phyloP scores from a whole-genome alignment of 1,140 invertebrate species.

The Nymphalis io region DNA sequence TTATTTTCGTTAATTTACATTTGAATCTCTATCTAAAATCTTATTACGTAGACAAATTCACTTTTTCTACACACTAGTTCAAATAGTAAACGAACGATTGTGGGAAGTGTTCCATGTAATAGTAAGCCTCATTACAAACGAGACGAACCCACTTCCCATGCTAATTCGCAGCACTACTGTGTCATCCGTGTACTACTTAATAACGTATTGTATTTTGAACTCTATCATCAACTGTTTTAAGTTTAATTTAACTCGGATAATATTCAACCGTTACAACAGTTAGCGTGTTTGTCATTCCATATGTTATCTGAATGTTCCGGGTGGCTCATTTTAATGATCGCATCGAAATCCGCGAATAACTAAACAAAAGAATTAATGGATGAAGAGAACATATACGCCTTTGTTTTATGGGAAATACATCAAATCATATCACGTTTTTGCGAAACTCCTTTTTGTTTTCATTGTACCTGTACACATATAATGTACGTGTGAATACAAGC shows the following conservation, averaged over 20 bases:
- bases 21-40: too few species aligned
- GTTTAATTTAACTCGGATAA: conserved; percentile 15
- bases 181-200: conserved; percentile 7
- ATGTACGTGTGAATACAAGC: neutral
- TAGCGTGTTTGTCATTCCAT: conserved; percentile 33
- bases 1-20: too few species aligned
- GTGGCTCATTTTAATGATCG: conserved; percentile 5
- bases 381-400: neutral
- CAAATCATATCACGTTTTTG: neutral
- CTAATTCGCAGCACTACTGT: conserved; percentile 27
- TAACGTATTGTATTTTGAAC: neutral
- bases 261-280: conserved; percentile 23
- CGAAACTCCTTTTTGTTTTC: neutral
- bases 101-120: conserved; percentile 9
- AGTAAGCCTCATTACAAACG: conserved; percentile 7
- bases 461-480: too few species aligned
- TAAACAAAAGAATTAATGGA: neutral
- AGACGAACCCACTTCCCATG: conserved; percentile 27
- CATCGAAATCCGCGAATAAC: conserved; percentile 12
- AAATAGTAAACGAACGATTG: neutral
- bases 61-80: conserved; percentile 10
- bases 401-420: neutral
- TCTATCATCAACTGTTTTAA: neutral
- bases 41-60: conserved; percentile 2
- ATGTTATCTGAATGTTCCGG: conserved; percentile 25